Percentiles rank a stretch among this genome's conserved stretches.
These are phyloP conservation scores for Clarias platycephalus DNA, from an alignment of 2,797 vertebrate genomes.

Conservation along the genomic window DNA sequence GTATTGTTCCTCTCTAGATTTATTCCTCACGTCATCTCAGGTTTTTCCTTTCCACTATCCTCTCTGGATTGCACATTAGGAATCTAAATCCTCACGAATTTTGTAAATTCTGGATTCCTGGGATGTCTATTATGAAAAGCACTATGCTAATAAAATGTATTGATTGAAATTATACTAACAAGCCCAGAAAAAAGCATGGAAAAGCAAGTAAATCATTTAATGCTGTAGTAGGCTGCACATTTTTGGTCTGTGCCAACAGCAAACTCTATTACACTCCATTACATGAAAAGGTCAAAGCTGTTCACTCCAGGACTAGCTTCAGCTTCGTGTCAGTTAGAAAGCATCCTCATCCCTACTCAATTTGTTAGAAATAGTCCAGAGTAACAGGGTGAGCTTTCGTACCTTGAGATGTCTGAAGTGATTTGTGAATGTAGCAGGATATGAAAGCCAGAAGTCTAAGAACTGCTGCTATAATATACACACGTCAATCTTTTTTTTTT, in stretches of 20 bases:
- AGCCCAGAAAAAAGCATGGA: neutral
- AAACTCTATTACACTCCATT: neutral
- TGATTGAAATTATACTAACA: neutral
- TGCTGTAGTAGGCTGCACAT: neutral
- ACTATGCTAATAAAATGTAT: neutral
- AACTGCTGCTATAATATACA: neutral
- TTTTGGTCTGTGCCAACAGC: neutral
- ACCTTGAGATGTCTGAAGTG: constrained; percentile 26
- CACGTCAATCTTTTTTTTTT: neutral
- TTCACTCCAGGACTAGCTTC: neutral
- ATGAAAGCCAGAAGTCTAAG: neutral
- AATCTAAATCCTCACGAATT: neutral
- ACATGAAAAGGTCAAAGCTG: neutral
- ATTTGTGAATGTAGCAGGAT: constrained; percentile 16
- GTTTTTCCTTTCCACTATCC: neutral
- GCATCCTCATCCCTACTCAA: neutral
- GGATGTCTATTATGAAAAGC: neutral
- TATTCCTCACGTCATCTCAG: neutral
- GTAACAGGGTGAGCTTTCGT: constrained; percentile 35
- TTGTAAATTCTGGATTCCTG: neutral
- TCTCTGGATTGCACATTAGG: neutral
- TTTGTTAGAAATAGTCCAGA: constrained; percentile 27
- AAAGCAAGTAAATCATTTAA: neutral
- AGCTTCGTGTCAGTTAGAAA: neutral
- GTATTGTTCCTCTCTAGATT: constrained; percentile 7